Conservation (phyloP, 2,888 invertebrate genomes). For the Chymomyza procnemis region DNA sequence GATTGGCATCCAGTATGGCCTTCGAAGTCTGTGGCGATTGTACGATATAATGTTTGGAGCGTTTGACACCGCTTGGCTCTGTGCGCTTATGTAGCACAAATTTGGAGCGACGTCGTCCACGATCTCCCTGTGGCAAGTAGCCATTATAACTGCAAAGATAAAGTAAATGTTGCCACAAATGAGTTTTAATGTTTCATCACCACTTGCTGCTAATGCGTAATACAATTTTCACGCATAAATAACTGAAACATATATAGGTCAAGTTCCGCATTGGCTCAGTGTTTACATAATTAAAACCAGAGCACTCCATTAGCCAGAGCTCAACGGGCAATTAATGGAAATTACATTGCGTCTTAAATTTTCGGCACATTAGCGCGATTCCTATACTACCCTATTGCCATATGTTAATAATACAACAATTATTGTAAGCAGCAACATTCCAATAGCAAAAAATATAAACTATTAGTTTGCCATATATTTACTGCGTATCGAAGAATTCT, state of each 20-base stretch:
- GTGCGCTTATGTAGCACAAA: slow-evolving; percentile 92
- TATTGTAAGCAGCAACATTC: neutral
- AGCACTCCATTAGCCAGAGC: neutral
- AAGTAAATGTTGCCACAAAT: neutral
- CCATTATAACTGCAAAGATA: slow-evolving; percentile 90
- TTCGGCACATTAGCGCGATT: slow-evolving; percentile 26
- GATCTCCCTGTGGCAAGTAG: slow-evolving; percentile 93
- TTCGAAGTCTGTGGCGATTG: slow-evolving; percentile 96
- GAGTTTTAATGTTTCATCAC: neutral
- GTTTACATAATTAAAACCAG: slow-evolving; percentile 48
- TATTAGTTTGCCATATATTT: neutral
- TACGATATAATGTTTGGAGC: slow-evolving; percentile 96
- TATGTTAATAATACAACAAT: neutral
- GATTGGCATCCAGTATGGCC: slow-evolving; percentile 94
- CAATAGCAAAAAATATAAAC: neutral
- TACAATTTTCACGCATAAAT: slow-evolving; percentile 6
- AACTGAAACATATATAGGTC: slow-evolving; percentile 47
- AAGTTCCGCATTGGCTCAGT: slow-evolving; percentile 54
- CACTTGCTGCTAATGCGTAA: slow-evolving; percentile 1
- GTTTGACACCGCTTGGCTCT: slow-evolving; percentile 93
- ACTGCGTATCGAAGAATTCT: neutral
- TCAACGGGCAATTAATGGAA: slow-evolving; percentile 36
- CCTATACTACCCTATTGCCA: slow-evolving; percentile 44
- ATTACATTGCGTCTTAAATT: slow-evolving; percentile 34
- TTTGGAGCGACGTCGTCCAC: slow-evolving; percentile 95